Evolutionary conservation across 2,888 invertebrate species (phyloP), one percentile per base, ranked within the genome.

Genomic region (Netelia melanura): DNA sequence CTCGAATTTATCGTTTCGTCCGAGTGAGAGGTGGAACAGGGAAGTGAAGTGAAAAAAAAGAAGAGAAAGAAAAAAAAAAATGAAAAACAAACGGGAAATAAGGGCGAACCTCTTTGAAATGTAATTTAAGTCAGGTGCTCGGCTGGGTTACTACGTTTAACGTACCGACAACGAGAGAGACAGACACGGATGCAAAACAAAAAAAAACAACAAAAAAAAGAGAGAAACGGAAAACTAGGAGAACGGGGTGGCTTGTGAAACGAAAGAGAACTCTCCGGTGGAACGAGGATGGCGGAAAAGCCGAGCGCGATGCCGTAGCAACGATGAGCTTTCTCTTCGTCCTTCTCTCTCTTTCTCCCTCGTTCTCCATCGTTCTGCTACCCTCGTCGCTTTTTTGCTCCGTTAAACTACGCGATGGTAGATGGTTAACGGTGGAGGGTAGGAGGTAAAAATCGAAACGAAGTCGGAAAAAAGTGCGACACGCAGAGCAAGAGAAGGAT

Each of bases 81-180:
- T 38, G 5, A 21, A 64, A 52, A 11, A 65, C 43, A 67, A 76
- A 17, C n/a, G 21, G 58, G 5, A 52, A 81, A 74, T 68, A 54
- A 30, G 75, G 52, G 8, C 43, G 52, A 68, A 67, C 68, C 68
- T 71, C 62, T 71, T 71, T 68, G 75, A 80, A 83, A 80, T 76
- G 83, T 80, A 83, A 83, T 83, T 83, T 80, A 83, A 80, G 80
- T 71, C 64, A 64, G 58, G 80, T 65, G 75, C 44, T 52, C 38
- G 52, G 58, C 68, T 78, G 75, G 70, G 71, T 58, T 62, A 68
- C 67, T 68, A 79, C 62, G 67, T 83, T 71, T 83, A 72, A 80
- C 62, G 52, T 70, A 75, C 58, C 68, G 75, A 71, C 30, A 71
- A 70, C 48, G 44, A 30, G 56, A 23, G 8, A 52, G 14, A 56